These are phyloP conservation scores for Drosophila persimilis DNA, from an alignment of 1,140 invertebrate genomes.

Conservation along the genomic window DNA sequence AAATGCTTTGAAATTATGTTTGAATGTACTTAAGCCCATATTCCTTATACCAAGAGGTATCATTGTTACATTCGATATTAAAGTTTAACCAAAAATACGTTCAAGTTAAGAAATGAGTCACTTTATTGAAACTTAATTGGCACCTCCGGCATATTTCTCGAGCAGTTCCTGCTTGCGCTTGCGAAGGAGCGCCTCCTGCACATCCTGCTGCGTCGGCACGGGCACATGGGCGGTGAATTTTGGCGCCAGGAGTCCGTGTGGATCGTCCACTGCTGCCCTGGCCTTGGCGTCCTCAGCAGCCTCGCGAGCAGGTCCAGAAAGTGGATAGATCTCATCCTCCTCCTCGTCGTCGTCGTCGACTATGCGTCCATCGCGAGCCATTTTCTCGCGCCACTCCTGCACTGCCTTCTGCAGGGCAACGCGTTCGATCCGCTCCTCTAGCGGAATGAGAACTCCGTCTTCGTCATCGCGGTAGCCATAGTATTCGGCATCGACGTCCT, in stretches of 20 bases:
- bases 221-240: constrained; percentile 92
- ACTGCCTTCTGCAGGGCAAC: constrained; percentile 86
- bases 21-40: background rate
- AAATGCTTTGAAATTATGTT: constrained; percentile 40
- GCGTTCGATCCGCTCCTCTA: constrained; percentile 93
- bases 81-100: background rate
- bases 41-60: constrained; percentile 5
- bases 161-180: constrained; percentile 95
- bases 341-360: constrained; percentile 85
- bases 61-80: background rate
- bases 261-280: constrained; percentile 53
- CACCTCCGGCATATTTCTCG: constrained; percentile 86
- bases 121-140: constrained; percentile 36
- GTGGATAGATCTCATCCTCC: constrained; percentile 84
- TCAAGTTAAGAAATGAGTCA: background rate
- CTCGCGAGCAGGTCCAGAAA: constrained; percentile 68
- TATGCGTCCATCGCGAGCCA: constrained; percentile 84
- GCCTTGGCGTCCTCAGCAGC: constrained; percentile 64
- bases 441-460: constrained; percentile 95
- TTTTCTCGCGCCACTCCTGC: constrained; percentile 87
- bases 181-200: constrained; percentile 93
- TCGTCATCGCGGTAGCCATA: constrained; percentile 99
- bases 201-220: constrained; percentile 93
- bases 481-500: constrained; percentile 98
- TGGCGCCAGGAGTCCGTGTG: constrained; percentile 81